Conservation (phyloP, 2,888 invertebrate genomes). For the Dryomyza anilis region DNA sequence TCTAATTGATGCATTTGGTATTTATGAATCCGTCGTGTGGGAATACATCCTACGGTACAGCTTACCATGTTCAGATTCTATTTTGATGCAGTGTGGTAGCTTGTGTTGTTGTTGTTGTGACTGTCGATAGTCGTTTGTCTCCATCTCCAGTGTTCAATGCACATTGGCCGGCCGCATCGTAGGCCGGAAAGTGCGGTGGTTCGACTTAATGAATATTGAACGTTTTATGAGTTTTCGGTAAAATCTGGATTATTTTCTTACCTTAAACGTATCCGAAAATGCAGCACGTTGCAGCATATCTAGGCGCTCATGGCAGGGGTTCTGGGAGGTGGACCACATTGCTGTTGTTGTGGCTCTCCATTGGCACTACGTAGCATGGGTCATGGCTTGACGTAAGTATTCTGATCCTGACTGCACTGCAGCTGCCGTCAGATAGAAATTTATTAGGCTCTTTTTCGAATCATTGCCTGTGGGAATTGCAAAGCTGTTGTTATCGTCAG, state of each 20-base stretch:
- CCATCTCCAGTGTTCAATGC: no score
- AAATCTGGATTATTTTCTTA: background rate
- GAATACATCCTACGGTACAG: no score
- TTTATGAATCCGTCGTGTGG: no score
- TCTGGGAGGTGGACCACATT: no score
- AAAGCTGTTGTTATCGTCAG: background rate
- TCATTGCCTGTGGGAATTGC: background rate
- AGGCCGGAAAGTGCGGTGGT: background rate
- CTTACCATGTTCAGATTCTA: no score
- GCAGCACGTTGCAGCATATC: background rate
- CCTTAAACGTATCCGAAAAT: background rate
- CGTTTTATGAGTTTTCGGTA: conserved; percentile 18
- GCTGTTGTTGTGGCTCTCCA: background rate
- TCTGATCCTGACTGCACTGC: background rate
- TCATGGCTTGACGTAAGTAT: background rate
- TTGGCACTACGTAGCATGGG: background rate
- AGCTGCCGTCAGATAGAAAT: background rate
- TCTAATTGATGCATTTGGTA: no score
- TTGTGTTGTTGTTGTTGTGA: background rate
- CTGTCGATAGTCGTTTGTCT: no score
- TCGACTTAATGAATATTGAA: conserved; percentile 11
- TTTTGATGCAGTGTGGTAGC: no score
- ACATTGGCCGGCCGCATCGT: no score
- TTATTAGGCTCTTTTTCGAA: background rate
- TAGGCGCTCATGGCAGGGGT: no score